Evolutionary conservation across 2,113 vertebrate genomes (phyloP).

Genomic region (Orthonyx spaldingii): DNA sequence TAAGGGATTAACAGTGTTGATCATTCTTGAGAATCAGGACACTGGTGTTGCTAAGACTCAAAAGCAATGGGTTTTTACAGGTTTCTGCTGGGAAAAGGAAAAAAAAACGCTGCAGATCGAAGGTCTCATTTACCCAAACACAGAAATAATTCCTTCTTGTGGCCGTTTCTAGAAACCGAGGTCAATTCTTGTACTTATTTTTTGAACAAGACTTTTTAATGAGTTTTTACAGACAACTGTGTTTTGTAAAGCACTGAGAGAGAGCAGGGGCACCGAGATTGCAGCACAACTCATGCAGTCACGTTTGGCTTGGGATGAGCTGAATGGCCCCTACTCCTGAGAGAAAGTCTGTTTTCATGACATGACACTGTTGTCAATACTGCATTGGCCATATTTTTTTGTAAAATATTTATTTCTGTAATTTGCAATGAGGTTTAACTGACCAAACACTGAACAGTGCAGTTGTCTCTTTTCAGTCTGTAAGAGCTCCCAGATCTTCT

Average conservation of each 20-base stretch:
- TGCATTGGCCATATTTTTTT: neutral
- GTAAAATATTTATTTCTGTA: neutral
- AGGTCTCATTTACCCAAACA: neutral
- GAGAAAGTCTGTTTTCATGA: neutral
- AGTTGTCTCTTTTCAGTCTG: neutral
- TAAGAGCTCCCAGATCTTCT: neutral
- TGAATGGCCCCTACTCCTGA: neutral
- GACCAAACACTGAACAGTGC: neutral
- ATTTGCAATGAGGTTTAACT: neutral
- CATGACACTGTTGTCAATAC: neutral
- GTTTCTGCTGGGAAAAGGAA: neutral
- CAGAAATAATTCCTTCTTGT: neutral
- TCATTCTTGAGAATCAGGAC: neutral
- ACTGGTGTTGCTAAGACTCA: neutral
- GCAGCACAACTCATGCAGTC: neutral
- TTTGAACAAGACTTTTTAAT: constrained; percentile 6
- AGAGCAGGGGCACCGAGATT: neutral
- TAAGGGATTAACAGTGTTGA: neutral
- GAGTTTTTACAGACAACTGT: neutral
- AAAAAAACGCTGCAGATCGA: neutral
- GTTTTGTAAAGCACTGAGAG: neutral
- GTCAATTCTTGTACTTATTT: neutral
- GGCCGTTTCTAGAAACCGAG: neutral
- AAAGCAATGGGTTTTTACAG: neutral
- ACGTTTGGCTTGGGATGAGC: neutral